Evolutionary conservation across 2,888 invertebrate genomes (phyloP).

Genomic region (Ligdia adustata): DNA sequence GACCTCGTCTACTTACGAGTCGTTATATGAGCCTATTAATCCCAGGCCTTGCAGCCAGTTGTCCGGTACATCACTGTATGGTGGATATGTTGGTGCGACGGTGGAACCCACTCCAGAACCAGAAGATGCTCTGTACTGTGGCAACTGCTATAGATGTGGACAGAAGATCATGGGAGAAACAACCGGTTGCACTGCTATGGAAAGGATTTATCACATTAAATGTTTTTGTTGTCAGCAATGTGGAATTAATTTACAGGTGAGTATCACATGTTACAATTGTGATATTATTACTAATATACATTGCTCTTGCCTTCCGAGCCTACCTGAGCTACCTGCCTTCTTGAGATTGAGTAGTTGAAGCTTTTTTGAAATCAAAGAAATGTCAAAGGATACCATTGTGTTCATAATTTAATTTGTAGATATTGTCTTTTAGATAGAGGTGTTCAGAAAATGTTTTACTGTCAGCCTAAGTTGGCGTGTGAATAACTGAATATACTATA

Average conservation of each 20-base stretch:
- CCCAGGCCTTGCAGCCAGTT: slow-evolving; percentile 85
- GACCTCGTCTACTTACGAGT: slow-evolving; percentile 87
- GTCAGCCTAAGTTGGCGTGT: too few relatives aligned
- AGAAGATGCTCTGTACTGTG: slow-evolving; percentile 88
- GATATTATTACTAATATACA: too few relatives aligned
- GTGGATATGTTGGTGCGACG: slow-evolving; percentile 87
- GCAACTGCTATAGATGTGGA: slow-evolving; percentile 96
- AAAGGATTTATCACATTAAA: slow-evolving; percentile 96
- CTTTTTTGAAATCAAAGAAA: too few relatives aligned
- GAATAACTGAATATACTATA: too few relatives aligned
- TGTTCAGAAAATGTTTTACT: too few relatives aligned
- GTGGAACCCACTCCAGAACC: slow-evolving; percentile 92
- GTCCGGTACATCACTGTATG: slow-evolving; percentile 85
- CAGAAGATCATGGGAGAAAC: slow-evolving; percentile 97
- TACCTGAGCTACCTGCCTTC: too few relatives aligned
- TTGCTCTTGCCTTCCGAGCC: too few relatives aligned
- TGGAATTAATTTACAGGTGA: slow-evolving; percentile 90
- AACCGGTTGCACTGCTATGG: slow-evolving; percentile 99
- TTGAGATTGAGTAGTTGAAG: too few relatives aligned
- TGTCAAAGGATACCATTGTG: too few relatives aligned
- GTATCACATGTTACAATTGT: slow-evolving; percentile 5
- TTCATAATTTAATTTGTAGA: too few relatives aligned
- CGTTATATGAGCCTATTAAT: slow-evolving; percentile 86
- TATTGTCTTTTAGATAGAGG: too few relatives aligned
- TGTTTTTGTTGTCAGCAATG: slow-evolving; percentile 98